Evolutionary conservation across 2,888 invertebrate genomes (phyloP).

Genomic region (Penaeus monodon): DNA sequence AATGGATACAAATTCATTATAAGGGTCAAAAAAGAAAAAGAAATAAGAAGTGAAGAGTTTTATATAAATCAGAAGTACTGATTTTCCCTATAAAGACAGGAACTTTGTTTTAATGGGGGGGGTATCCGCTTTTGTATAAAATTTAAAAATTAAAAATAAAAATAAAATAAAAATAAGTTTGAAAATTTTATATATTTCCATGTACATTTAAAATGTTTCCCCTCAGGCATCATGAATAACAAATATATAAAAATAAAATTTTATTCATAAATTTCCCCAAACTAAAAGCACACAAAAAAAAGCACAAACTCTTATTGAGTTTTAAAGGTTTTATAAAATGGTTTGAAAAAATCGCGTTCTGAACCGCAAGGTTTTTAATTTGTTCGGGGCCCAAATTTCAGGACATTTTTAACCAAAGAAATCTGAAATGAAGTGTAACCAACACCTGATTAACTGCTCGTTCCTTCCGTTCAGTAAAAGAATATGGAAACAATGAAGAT

Average conservation of each 20-base stretch:
- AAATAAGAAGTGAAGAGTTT: not conserved
- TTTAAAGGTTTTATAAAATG: slow-evolving; percentile 92
- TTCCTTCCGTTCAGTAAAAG: not conserved
- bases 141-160: too few relatives aligned
- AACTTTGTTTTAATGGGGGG: too few relatives aligned
- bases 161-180: too few relatives aligned
- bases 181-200: too few relatives aligned
- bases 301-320: slow-evolving; percentile 78
- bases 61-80: too few relatives aligned
- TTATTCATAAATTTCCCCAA: not conserved
- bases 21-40: not conserved
- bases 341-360: slow-evolving; percentile 88
- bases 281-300: slow-evolving; percentile 14
- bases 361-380: slow-evolving; percentile 90
- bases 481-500: too few relatives aligned
- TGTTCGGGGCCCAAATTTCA: slow-evolving; percentile 96
- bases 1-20: not conserved
- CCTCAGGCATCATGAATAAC: too few relatives aligned
- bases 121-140: too few relatives aligned
- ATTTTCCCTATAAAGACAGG: too few relatives aligned
- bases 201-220: too few relatives aligned
- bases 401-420: slow-evolving; percentile 90
- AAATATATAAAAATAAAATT: too few relatives aligned
- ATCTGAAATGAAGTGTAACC: slow-evolving; percentile 77
- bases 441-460: not conserved